Base-by-base conservation (phyloP, 2,797 vertebrate genomes). In the Aythya fuligula region DNA sequence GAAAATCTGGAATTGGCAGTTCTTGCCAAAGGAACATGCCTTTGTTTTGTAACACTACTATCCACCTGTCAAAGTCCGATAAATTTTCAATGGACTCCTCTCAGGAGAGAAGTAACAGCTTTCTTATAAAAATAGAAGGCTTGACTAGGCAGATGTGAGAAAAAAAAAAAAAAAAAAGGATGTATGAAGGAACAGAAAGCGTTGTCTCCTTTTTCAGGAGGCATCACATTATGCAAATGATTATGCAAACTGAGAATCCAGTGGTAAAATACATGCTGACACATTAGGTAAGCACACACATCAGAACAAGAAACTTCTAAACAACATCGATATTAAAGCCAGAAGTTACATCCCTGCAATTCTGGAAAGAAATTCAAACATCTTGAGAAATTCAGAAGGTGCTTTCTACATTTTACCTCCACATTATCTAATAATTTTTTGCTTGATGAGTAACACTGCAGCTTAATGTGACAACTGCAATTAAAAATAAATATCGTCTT, bases 401-500 rank as follows among this genome's bases (percentile, higher is more conserved):
- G 3, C 79, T 73, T 91, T 58, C 71, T 65, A 82, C 51, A 80
- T 85, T 85, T 72, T 38, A 90, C n/a, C 62, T 34, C 38, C 20
- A 15, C 9, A 72, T 92, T 91, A 91, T 77, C 88, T 87, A 89
- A 74, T 85, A 74, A 61, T 30, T 80, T 87, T 75, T 93, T 89
- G 65, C 88, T 95, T 78, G 81, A 72, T 93, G 93, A 97, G 92
- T 94, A 96, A 93, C 94, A 85, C 90, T 80, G 90, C 78, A 95
- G 93, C 56, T 93, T 92, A 96, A 94, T 71, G 67, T 96, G 94
- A 96, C 80, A 97, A 82, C 74, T 93, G 93, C 94, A 94, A 96
- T 97, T 94, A 96, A 97, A 96, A 96, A 96, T 94, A 96, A 97
- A 80, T 96, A 95, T 93, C 87, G 39, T 85, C 93, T 97, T 96